These are phyloP conservation scores for Desmodus rotundus DNA, from an alignment of 2,113 vertebrate genomes.

Conservation along the genomic window DNA sequence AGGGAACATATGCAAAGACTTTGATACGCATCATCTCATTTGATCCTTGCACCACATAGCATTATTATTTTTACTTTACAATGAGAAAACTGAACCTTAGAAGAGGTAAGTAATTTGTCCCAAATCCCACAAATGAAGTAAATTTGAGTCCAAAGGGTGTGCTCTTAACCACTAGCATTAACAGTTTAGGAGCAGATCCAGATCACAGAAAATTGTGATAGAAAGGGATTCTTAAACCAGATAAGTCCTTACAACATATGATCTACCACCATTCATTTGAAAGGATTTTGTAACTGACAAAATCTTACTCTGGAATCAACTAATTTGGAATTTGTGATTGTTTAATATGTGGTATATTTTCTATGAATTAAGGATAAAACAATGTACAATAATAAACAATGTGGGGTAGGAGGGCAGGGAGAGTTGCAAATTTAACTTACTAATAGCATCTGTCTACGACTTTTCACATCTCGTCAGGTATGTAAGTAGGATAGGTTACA, in stretches of 20 bases:
- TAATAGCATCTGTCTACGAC: neutral
- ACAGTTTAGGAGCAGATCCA: neutral
- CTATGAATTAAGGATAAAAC: neutral
- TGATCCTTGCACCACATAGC: neutral
- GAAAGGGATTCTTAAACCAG: neutral
- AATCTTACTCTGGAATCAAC: neutral
- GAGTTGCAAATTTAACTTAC: neutral
- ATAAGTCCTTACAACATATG: neutral
- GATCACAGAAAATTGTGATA: neutral
- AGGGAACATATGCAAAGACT: neutral
- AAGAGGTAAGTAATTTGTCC: neutral
- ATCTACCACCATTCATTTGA: neutral
- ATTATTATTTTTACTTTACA: neutral
- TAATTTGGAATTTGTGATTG: neutral
- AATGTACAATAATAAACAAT: neutral
- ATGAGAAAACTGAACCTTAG: neutral
- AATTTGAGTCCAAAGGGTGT: neutral
- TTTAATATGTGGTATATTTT: neutral
- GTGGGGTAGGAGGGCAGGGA: neutral
- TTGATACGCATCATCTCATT: accelerated
- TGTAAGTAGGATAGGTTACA: neutral
- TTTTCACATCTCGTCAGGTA: neutral
- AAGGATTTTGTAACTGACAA: neutral
- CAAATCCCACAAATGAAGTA: neutral
- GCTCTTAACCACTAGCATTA: neutral